Evolutionary conservation across 2,113 vertebrate genomes (phyloP).

Genomic region (Gnathochromis pfefferi): DNA sequence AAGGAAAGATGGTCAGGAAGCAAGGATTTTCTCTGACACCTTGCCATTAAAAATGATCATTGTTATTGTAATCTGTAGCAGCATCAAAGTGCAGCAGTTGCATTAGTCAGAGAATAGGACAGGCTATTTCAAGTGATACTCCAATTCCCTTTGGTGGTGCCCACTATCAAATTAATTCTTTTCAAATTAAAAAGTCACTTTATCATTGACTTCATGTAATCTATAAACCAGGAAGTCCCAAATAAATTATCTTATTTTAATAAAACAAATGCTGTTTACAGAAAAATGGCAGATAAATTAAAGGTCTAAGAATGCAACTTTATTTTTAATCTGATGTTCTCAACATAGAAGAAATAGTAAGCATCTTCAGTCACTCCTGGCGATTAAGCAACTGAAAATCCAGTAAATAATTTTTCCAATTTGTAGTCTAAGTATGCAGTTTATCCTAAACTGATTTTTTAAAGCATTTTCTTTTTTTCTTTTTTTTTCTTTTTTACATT

Average conservation of each 20-base stretch:
- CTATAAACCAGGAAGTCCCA: not conserved
- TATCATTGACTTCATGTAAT: not conserved
- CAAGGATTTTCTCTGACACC: not conserved
- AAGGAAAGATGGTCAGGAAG: not conserved
- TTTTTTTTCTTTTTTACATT: not conserved
- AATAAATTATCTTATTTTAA: not conserved
- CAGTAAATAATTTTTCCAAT: not conserved
- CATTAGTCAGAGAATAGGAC: not conserved
- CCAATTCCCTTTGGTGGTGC: not conserved
- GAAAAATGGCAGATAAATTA: not conserved
- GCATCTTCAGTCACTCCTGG: not conserved
- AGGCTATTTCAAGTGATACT: not conserved
- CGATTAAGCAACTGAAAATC: not conserved
- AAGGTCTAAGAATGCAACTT: not conserved
- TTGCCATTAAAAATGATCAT: constrained; percentile 21
- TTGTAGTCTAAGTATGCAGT: not conserved
- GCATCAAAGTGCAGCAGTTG: not conserved
- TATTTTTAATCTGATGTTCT: not conserved
- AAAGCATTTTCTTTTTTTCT: not conserved
- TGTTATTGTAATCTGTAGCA: constrained; percentile 15
- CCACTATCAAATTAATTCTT: not conserved
- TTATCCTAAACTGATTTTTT: not conserved
- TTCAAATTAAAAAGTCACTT: not conserved
- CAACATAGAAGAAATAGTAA: not conserved
- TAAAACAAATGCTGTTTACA: not conserved